A percentile compares a stretch with the other conserved stretches of the same genome.
These are phyloP conservation scores for Whitmania pigra DNA, from an alignment of 1,140 invertebrate genomes.

Conservation along the genomic window DNA sequence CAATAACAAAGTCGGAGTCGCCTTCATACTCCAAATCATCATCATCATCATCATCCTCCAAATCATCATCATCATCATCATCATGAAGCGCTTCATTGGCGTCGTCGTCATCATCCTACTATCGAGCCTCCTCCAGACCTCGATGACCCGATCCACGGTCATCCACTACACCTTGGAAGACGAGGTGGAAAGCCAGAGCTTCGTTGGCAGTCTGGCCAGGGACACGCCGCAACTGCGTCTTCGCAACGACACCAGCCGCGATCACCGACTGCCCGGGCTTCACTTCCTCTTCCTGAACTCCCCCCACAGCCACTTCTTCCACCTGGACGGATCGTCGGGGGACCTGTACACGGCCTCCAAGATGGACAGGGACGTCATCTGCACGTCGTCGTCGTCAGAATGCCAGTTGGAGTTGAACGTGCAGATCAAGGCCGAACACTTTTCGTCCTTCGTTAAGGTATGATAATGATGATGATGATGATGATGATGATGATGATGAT, in stretches of 20 bases:
- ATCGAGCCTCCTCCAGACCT: too few relatives aligned
- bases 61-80: neutral
- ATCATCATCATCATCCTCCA: neutral
- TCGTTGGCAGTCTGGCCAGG: neutral
- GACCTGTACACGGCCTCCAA: neutral
- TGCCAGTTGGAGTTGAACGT: neutral
- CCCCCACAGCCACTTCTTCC: neutral
- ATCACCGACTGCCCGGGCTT: neutral
- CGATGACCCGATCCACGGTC: neutral
- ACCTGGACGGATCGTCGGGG: neutral
- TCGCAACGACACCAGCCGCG: neutral
- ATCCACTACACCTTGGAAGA: neutral
- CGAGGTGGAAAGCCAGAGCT: neutral
- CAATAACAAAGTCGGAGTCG: too few relatives aligned
- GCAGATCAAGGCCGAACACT: neutral
- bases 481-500: neutral
- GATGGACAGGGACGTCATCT: constrained; percentile 3
- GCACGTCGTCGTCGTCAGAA: neutral
- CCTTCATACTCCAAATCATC: too few relatives aligned
- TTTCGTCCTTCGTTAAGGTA: neutral
- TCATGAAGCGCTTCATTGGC: neutral
- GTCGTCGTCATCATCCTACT: neutral
- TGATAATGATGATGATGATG: neutral
- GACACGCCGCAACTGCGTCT: neutral
- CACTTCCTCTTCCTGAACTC: neutral